Conservation (phyloP, 2,888 invertebrate genomes). For the Diaprepes abbreviatus region DNA sequence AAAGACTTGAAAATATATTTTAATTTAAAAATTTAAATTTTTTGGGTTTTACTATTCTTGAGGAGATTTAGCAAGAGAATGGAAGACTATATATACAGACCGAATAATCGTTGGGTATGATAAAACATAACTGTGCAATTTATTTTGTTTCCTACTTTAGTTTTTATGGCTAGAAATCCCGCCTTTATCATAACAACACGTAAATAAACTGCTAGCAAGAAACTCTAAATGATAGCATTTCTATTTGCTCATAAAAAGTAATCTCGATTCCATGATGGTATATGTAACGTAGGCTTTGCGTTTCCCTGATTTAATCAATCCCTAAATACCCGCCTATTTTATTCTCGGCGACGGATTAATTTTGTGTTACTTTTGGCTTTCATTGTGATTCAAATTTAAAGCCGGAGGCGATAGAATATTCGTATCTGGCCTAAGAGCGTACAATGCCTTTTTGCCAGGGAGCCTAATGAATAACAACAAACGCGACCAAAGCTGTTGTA, state of each 20-base stretch:
- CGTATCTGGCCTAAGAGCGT: slow-evolving; percentile 3
- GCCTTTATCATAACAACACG: no score
- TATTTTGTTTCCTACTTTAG: no score
- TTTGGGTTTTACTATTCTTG: no score
- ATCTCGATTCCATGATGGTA: background rate
- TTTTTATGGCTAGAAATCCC: no score
- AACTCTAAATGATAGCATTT: background rate
- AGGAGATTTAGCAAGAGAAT: no score
- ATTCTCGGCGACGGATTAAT: slow-evolving; percentile 7
- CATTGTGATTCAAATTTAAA: slow-evolving; percentile 20
- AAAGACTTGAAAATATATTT: no score
- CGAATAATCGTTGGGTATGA: no score
- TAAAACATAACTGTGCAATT: no score
- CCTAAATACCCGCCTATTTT: slow-evolving; percentile 4
- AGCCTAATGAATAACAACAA: slow-evolving; percentile 16
- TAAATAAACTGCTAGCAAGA: no score
- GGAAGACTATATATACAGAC: no score
- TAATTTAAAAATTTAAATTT: no score
- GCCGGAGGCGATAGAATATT: slow-evolving; percentile 12
- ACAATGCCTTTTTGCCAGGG: slow-evolving; percentile 3
- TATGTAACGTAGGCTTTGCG: background rate
- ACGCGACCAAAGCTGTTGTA: slow-evolving; percentile 1
- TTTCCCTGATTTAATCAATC: slow-evolving; percentile 11
- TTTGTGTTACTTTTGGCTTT: slow-evolving; percentile 23
- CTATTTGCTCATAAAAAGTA: background rate